phyloP scores from a whole-genome alignment of 2,888 invertebrate species.

The Blomia tropicalis region DNA sequence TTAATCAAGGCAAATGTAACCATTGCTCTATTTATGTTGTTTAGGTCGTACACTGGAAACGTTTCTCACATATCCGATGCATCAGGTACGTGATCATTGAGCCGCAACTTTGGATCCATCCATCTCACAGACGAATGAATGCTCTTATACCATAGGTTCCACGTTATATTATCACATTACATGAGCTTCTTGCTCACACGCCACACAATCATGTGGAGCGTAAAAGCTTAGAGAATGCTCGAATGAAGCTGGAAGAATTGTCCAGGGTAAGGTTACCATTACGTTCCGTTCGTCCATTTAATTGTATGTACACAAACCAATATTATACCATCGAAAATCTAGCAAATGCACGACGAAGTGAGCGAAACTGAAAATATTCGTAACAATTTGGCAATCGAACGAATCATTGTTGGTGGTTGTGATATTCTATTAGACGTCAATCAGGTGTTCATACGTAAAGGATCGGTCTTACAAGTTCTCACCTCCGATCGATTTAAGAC shows the following conservation, averaged over 20 bases:
- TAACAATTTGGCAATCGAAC: slow-evolving; percentile 74
- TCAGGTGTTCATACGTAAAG: slow-evolving; percentile 76
- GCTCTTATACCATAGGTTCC: slow-evolving; percentile 49
- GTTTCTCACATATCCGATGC: slow-evolving; percentile 83
- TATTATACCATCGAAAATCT: slow-evolving; percentile 33
- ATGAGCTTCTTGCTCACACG: slow-evolving; percentile 75
- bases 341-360: slow-evolving; percentile 72
- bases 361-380: slow-evolving; percentile 80
- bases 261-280: slow-evolving; percentile 36
- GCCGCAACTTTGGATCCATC: background rate
- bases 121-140: background rate
- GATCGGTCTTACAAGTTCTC: slow-evolving; percentile 31
- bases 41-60: slow-evolving; percentile 58
- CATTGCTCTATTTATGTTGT: background rate
- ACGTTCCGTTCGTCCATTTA: background rate
- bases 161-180: slow-evolving; percentile 74
- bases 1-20: background rate
- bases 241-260: slow-evolving; percentile 60
- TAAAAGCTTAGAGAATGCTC: slow-evolving; percentile 68
- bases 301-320: background rate
- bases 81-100: slow-evolving; percentile 49
- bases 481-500: slow-evolving; percentile 9
- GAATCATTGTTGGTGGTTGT: slow-evolving; percentile 85
- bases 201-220: slow-evolving; percentile 85
- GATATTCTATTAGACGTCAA: slow-evolving; percentile 79